Evolutionary conservation across 1,140 invertebrate species (phyloP).

Genomic region (Drosophila persimilis): DNA sequence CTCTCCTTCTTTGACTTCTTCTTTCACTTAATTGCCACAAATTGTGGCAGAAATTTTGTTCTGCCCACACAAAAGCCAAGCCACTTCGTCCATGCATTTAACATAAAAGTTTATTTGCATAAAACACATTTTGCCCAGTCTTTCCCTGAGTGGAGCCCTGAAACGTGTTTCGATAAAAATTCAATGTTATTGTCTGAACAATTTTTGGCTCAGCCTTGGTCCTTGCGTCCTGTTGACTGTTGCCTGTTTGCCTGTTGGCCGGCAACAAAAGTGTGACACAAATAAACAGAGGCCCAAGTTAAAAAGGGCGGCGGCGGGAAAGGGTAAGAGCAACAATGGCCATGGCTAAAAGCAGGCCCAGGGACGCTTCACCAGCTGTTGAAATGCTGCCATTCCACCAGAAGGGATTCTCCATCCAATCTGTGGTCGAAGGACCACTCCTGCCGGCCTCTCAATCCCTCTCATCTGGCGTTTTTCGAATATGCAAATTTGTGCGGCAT

Average conservation of each 20-base stretch:
- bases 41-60: constrained; percentile 32
- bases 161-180: constrained; percentile 55
- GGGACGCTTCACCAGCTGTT: too few species aligned
- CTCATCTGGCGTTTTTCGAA: background rate
- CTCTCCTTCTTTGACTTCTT: too few species aligned
- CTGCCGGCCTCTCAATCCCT: background rate
- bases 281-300: constrained; percentile 25
- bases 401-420: too few species aligned
- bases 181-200: constrained; percentile 55
- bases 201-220: background rate
- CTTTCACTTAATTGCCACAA: constrained; percentile 33
- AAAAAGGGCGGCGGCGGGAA: constrained; percentile 1
- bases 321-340: constrained; percentile 1
- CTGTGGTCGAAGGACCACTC: too few species aligned
- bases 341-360: too few species aligned
- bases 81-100: constrained; percentile 7
- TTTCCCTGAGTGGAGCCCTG: constrained; percentile 25
- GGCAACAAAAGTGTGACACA: constrained; percentile 31
- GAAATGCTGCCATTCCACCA: too few species aligned
- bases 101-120: constrained; percentile 31
- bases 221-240: too few species aligned
- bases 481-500: constrained; percentile 13
- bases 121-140: background rate
- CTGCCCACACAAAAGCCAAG: too few species aligned
- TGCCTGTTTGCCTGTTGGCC: too few species aligned